Evolutionary conservation across 1,140 invertebrate genomes (phyloP).

Genomic region (Drosophila pectinifera): DNA sequence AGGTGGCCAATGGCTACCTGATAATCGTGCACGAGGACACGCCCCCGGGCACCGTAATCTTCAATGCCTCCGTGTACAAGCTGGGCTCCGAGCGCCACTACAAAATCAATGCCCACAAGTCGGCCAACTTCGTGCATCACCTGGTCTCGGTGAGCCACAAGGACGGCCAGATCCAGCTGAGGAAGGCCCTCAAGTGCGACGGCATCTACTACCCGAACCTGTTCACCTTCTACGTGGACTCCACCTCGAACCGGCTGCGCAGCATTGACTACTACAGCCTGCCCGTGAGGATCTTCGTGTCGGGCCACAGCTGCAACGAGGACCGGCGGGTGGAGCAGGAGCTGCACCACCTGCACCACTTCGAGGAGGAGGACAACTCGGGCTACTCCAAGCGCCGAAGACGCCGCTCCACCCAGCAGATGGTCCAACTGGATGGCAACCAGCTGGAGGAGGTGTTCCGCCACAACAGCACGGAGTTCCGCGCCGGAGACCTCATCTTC

Average conservation of each 20-base stretch:
- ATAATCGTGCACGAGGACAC: slow-evolving; percentile 90
- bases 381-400: slow-evolving; percentile 75
- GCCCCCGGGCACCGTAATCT: slow-evolving; percentile 89
- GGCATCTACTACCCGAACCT: slow-evolving; percentile 93
- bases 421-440: slow-evolving; percentile 56
- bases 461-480: slow-evolving; percentile 74
- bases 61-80: slow-evolving; percentile 92
- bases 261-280: slow-evolving; percentile 94
- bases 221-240: slow-evolving; percentile 94
- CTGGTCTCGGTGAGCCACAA: slow-evolving; percentile 91
- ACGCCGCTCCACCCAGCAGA: slow-evolving; percentile 43
- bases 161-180: slow-evolving; percentile 90
- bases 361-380: slow-evolving; percentile 84
- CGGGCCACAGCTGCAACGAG: slow-evolving; percentile 90
- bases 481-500: slow-evolving; percentile 78
- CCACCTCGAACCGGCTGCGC: slow-evolving; percentile 90
- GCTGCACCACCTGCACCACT: slow-evolving; percentile 85
- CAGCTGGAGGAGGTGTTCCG: slow-evolving; percentile 60
- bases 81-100: slow-evolving; percentile 90
- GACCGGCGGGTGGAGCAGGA: slow-evolving; percentile 87
- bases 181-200: slow-evolving; percentile 90
- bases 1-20: slow-evolving; percentile 86
- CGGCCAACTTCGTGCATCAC: slow-evolving; percentile 92
- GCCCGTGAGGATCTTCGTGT: slow-evolving; percentile 91
- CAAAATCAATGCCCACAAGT: slow-evolving; percentile 91